Evolutionary conservation across 2,888 invertebrate species (phyloP).

Genomic region (Petrolisthes manimaculis): DNA sequence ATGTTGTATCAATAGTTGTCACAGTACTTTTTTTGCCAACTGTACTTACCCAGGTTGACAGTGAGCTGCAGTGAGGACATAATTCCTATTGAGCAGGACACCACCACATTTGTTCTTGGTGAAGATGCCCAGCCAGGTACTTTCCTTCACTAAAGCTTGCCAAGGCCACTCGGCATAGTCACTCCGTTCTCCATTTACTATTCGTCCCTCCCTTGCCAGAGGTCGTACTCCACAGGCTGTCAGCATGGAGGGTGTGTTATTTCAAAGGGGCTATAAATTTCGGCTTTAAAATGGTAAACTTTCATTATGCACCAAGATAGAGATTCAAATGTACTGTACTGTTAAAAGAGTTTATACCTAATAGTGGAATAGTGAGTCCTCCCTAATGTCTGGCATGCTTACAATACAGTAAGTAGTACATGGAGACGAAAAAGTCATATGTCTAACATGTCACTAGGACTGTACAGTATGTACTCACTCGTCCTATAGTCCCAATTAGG

Average conservation of each 20-base stretch:
- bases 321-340: too few relatives aligned
- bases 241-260: neutral
- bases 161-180: constrained; percentile 91
- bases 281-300: too few relatives aligned
- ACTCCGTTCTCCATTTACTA: constrained; percentile 90
- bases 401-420: too few relatives aligned
- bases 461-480: constrained; percentile 33
- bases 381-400: too few relatives aligned
- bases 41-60: constrained; percentile 87
- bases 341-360: too few relatives aligned
- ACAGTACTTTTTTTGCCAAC: too few relatives aligned
- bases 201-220: constrained; percentile 78
- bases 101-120: constrained; percentile 96
- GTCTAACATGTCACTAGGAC: neutral
- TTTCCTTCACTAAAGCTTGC: constrained; percentile 91
- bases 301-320: too few relatives aligned
- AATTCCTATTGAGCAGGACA: constrained; percentile 88
- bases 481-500: constrained; percentile 53
- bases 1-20: too few relatives aligned
- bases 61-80: constrained; percentile 92
- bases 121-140: constrained; percentile 92
- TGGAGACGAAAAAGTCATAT: too few relatives aligned
- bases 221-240: constrained; percentile 91
- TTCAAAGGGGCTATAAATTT: neutral
- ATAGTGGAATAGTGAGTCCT: too few relatives aligned